Conservation (phyloP, 2,113 vertebrate species). For the Hiodon tergisus region DNA sequence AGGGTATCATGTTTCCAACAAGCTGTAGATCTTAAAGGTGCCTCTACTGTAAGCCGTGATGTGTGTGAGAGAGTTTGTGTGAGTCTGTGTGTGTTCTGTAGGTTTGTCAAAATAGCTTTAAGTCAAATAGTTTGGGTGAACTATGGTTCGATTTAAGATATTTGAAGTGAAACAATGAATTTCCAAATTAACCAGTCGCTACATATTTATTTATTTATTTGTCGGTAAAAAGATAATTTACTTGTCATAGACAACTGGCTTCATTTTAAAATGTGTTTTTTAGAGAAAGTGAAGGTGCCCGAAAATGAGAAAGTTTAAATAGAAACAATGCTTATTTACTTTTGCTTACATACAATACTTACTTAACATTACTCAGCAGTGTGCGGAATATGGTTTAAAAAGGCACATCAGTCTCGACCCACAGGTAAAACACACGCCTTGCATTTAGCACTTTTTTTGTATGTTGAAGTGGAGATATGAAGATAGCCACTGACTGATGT, state of each 20-base stretch:
- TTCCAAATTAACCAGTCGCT: not conserved
- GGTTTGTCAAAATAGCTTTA: not conserved
- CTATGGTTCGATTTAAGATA: not conserved
- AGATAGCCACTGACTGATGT: too few relatives aligned
- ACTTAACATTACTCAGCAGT: too few relatives aligned
- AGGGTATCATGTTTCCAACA: constrained; percentile 27
- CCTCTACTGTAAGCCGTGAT: constrained; percentile 15
- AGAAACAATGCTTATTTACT: not conserved
- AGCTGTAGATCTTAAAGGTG: constrained; percentile 10
- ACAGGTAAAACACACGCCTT: too few relatives aligned
- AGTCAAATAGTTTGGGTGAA: too few relatives aligned
- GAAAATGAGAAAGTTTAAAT: not conserved
- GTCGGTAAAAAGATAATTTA: too few relatives aligned
- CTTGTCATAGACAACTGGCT: not conserved
- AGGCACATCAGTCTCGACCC: too few relatives aligned
- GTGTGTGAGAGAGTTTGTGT: constrained; percentile 2
- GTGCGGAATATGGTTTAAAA: too few relatives aligned
- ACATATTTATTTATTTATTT: not conserved
- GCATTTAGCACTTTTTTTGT: too few relatives aligned
- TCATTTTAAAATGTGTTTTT: not conserved
- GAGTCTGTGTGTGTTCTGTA: constrained; percentile 15
- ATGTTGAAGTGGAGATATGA: too few relatives aligned
- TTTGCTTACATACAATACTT: too few relatives aligned
- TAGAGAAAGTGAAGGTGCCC: not conserved
- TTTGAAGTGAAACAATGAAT: constrained; percentile 7